These are phyloP conservation scores for Pseudochirops cupreus DNA, from an alignment of 2,797 vertebrate species.

Conservation along the genomic window DNA sequence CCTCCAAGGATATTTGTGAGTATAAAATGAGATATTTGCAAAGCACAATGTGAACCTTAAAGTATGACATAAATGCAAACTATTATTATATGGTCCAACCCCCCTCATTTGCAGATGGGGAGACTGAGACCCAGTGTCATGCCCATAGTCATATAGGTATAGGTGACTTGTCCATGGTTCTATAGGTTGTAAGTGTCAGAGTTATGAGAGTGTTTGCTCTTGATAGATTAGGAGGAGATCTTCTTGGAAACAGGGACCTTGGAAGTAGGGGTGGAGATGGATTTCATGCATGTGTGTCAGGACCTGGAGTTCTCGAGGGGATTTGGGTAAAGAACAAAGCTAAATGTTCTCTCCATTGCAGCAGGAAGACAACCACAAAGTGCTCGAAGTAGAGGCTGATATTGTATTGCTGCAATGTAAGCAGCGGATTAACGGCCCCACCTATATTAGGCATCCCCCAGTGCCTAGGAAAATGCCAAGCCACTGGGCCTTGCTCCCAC, in stretches of 20 bases:
- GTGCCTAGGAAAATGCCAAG: constrained; percentile 31
- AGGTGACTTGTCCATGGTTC: background rate
- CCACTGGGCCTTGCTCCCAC: background rate
- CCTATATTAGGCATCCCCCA: constrained; percentile 53
- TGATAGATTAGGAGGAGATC: background rate
- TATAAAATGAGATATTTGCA: background rate
- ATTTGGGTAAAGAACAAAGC: background rate
- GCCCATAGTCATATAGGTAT: background rate
- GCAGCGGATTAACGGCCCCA: constrained; percentile 59
- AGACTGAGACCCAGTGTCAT: background rate
- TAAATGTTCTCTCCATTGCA: background rate
- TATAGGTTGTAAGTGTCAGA: background rate
- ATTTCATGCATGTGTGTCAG: background rate
- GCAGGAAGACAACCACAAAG: constrained; percentile 40
- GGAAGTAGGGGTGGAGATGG: background rate
- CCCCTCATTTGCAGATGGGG: background rate
- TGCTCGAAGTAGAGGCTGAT: constrained; percentile 47
- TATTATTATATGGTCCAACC: background rate
- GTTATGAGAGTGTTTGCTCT: background rate
- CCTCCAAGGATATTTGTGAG: background rate
- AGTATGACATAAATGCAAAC: background rate
- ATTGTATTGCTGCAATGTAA: constrained; percentile 69
- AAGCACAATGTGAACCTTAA: background rate
- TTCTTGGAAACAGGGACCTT: background rate
- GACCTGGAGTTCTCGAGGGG: background rate